Evolutionary conservation across 2,797 vertebrate genomes (phyloP), one percentile per base, ranked within the genome.

Genomic region (Valencia hispanica): DNA sequence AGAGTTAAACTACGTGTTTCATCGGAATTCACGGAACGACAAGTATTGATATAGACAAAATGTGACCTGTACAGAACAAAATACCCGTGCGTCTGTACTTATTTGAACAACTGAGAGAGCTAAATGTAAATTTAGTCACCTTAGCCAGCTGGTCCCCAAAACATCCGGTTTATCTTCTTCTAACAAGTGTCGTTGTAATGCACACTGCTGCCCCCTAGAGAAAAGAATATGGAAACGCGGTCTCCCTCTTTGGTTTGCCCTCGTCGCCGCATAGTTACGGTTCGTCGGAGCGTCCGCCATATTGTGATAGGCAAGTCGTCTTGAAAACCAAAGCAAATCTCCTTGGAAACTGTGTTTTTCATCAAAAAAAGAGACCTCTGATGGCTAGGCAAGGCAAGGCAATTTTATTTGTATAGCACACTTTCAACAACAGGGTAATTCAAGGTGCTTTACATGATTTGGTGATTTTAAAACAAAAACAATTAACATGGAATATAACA

Each of bases 111-210:
- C 0, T 34, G 15, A 6, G 2, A 3, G 11, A 2, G 48, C 48
- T 18, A 70, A 41, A 68, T 1, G 3, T 27, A 3, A n/a, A 30
- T 17, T 5, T 2, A 0, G 14, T 41, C 25, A 30, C 8, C 20
- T 4, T 5, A 25, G 45, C 25, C 1, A 0, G 65, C 22, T 6
- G 3, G 0, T 36, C 43, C 0, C 18, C 78, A 77, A 86, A 88
- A 90, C 82, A 89, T 84, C 75, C 85, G 83, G 30, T 0, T 77
- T 50, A 48, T 83, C 84, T 87, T 88, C 86, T 87, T 88, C 84
- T 75, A 5, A 27, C 5, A 0, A 2, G 43, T 30, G 7, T n/a
- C 1, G 6, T 7, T 69, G 6, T 7, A 17, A 27, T 11, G 61
- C 39, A 8, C 76, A 18, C 25, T 53, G 22, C 59, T 72, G 76